Evolutionary conservation across 2,797 vertebrate genomes (phyloP).

Genomic region (Enoplosus armatus): DNA sequence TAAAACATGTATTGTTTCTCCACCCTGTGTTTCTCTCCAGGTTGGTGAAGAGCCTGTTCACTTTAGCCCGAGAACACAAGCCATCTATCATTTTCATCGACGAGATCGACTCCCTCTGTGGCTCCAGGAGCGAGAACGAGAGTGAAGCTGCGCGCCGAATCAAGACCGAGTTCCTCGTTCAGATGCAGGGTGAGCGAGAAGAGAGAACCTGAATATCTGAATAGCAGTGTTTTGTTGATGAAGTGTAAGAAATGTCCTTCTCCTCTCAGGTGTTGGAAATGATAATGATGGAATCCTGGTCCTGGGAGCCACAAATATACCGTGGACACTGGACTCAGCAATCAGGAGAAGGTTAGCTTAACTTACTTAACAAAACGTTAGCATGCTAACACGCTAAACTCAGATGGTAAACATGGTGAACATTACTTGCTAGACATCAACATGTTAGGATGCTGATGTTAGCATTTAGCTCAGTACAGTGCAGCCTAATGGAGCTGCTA

Average conservation of each 20-base stretch:
- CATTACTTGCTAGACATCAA: too few species aligned
- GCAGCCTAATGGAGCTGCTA: not conserved
- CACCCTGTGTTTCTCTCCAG: constrained; percentile 71
- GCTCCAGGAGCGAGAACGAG: constrained; percentile 96
- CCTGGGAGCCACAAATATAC: constrained; percentile 97
- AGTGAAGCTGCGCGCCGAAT: constrained; percentile 95
- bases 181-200: constrained; percentile 91
- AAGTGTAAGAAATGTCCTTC: not conserved
- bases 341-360: constrained; percentile 92
- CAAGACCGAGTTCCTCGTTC: constrained; percentile 96
- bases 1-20: not conserved
- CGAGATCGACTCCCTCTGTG: constrained; percentile 95
- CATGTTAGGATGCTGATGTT: too few species aligned
- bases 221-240: not conserved
- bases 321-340: constrained; percentile 97
- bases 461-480: too few species aligned
- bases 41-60: constrained; percentile 95
- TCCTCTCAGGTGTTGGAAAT: constrained; percentile 90
- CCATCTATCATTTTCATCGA: constrained; percentile 98
- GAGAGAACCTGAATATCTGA: not conserved
- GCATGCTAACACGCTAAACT: too few species aligned
- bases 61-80: constrained; percentile 92
- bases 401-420: too few species aligned
- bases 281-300: constrained; percentile 97
- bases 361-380: not conserved